Conservation (phyloP, 2,888 invertebrate genomes). For the Ephialtes manifestator region DNA sequence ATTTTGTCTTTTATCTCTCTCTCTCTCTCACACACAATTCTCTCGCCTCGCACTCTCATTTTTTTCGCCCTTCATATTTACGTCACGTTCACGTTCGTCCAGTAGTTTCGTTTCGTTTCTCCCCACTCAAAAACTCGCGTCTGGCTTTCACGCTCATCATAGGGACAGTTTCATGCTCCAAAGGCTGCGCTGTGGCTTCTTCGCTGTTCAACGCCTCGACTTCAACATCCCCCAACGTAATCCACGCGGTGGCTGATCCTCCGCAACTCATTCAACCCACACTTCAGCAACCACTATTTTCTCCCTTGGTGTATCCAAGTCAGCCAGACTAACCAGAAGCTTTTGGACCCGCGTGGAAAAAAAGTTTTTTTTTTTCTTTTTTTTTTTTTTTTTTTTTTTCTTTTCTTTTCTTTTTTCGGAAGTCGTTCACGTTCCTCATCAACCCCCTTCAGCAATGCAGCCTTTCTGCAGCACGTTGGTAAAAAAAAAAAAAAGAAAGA, state of each 20-base stretch:
- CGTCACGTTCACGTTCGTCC: constrained; percentile 55
- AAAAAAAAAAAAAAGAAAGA: constrained; percentile 12
- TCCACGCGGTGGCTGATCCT: constrained; percentile 45
- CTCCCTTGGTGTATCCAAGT: constrained; percentile 36
- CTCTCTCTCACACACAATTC: constrained; percentile 19
- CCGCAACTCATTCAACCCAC: constrained; percentile 48
- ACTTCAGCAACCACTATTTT: not conserved
- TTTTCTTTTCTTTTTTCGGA: not conserved
- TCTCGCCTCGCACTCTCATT: constrained; percentile 5
- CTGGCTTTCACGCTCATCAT: constrained; percentile 46
- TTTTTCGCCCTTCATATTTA: constrained; percentile 45
- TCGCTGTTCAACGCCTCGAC: constrained; percentile 31
- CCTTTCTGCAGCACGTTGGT: constrained; percentile 9
- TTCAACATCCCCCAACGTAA: constrained; percentile 15
- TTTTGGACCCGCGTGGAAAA: constrained; percentile 30
- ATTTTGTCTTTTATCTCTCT: constrained; percentile 17
- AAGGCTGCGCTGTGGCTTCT: constrained; percentile 37
- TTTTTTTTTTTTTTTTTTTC: not conserved
- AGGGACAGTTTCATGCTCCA: constrained; percentile 52
- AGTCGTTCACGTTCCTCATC: constrained; percentile 30
- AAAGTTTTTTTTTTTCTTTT: constrained; percentile 7
- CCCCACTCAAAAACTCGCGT: not conserved
- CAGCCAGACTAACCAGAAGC: constrained; percentile 25
- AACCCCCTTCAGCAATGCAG: constrained; percentile 5
- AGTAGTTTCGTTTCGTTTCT: constrained; percentile 21